These are phyloP conservation scores for Symphodus melops DNA, from an alignment of 2,113 vertebrate genomes.

Conservation along the genomic window DNA sequence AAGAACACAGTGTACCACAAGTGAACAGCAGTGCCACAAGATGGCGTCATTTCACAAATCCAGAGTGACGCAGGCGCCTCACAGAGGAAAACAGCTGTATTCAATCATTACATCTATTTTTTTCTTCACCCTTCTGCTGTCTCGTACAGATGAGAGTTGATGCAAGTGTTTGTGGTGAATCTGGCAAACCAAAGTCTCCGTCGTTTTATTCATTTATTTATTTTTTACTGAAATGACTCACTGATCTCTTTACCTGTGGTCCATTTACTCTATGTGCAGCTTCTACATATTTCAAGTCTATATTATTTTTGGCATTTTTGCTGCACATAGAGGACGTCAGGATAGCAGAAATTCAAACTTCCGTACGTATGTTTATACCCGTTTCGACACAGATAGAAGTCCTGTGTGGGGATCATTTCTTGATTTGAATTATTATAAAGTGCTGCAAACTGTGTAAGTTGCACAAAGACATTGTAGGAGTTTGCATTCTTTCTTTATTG, in stretches of 20 bases:
- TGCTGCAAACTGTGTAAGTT: no score
- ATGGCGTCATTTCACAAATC: constrained; percentile 67
- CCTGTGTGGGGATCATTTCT: no score
- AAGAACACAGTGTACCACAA: constrained; percentile 53
- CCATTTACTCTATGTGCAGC: neutral
- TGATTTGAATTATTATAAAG: no score
- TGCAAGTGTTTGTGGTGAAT: constrained; percentile 32
- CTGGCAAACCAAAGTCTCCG: constrained; percentile 7
- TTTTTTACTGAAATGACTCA: constrained; percentile 1
- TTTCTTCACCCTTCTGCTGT: neutral
- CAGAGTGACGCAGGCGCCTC: constrained; percentile 7
- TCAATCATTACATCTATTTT: constrained; percentile 37
- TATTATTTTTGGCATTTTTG: no score
- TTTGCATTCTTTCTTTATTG: no score
- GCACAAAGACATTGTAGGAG: no score
- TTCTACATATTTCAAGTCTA: neutral
- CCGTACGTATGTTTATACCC: no score
- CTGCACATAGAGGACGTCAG: no score
- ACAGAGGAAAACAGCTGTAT: constrained; percentile 45
- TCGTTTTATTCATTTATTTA: constrained; percentile 2
- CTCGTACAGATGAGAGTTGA: constrained; percentile 12
- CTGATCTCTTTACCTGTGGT: constrained; percentile 2
- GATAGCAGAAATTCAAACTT: no score
- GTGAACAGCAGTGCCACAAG: constrained; percentile 61
- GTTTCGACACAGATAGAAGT: no score